Base-by-base conservation (phyloP, 2,797 vertebrate genomes). In the Fratercula arctica region DNA sequence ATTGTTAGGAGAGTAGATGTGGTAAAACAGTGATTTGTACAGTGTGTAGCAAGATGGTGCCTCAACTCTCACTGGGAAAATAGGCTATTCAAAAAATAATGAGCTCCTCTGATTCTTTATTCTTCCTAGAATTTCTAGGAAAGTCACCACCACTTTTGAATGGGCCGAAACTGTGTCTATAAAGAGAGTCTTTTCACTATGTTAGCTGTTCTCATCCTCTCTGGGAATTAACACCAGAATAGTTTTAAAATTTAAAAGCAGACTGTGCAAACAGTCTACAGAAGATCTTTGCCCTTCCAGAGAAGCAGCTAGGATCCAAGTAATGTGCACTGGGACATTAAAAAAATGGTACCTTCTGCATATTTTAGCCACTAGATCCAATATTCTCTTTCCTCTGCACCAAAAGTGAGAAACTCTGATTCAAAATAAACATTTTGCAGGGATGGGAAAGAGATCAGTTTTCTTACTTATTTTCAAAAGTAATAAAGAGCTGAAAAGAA, bases 311-410 rank as follows among this genome's bases (percentile, higher is more conserved):
- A 43, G 18, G n/a, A 43, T 73, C 12, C 19, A 28, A 0, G 1
- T 35, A 46, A 51, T 11, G 9, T 11, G 6, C 24, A 51, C 3
- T 28, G 8, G 16, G 13, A 63, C 26, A 48, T 73, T 9, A 41
- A 78, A 29, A 70, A 70, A 46, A 41, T 9, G 2, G 3, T 18
- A 64, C 5, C 2, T 60, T 3, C 2, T 48, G 10, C 3, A 3
- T 41, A 10, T 57, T 89, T 69, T 61, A 73, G 17, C 11, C 7
- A 10, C 20, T 54, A 50, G 13, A 46, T 54, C 6, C 5, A 72
- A 43, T 3, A 17, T 50, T 66, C 5, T 60, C 10, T 56, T 60
- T 81, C 17, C 20, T 54, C 9, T 29, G 24, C 18, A 72, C 5
- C 5, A 43, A 54, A 76, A n/a, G 25, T n/a, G 24, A 86, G 24